phyloP scores from a whole-genome alignment of 2,113 vertebrate species.

The Heterotis niloticus region DNA sequence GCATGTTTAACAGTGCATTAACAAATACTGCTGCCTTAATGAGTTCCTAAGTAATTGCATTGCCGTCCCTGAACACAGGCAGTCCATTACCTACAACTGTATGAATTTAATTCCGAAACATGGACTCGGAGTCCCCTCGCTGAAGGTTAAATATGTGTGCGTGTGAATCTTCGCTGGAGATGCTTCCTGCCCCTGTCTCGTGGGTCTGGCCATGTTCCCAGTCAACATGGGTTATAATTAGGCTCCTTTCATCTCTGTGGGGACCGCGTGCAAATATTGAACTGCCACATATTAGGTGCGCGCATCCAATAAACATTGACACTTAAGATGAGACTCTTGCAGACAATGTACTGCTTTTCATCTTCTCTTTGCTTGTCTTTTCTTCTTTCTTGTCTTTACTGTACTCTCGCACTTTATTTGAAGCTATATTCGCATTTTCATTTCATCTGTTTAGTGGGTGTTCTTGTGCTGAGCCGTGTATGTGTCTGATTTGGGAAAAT shows the following conservation, averaged over 20 bases:
- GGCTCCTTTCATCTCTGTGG: not conserved
- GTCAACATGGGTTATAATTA: not conserved
- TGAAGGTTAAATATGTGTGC: slow-evolving; percentile 39
- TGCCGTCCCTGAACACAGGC: slow-evolving; percentile 53
- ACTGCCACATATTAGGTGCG: not conserved
- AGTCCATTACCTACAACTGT: slow-evolving; percentile 54
- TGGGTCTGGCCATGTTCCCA: not conserved
- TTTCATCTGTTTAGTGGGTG: no score
- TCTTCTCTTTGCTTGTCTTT: no score
- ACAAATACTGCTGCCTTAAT: slow-evolving; percentile 54
- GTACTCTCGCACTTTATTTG: no score
- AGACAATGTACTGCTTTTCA: no score
- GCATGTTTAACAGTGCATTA: slow-evolving; percentile 54
- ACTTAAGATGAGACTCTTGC: no score
- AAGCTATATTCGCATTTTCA: no score
- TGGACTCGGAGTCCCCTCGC: slow-evolving; percentile 36
- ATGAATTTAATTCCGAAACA: slow-evolving; percentile 44
- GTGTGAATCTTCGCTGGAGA: not conserved
- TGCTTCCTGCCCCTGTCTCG: not conserved
- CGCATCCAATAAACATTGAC: no score
- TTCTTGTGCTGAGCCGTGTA: no score
- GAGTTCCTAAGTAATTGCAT: slow-evolving; percentile 56
- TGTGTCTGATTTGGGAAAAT: no score
- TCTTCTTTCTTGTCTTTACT: no score
- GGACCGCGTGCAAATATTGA: not conserved